Conservation (phyloP, 2,797 vertebrate species). For the Lacerta bilineata region DNA sequence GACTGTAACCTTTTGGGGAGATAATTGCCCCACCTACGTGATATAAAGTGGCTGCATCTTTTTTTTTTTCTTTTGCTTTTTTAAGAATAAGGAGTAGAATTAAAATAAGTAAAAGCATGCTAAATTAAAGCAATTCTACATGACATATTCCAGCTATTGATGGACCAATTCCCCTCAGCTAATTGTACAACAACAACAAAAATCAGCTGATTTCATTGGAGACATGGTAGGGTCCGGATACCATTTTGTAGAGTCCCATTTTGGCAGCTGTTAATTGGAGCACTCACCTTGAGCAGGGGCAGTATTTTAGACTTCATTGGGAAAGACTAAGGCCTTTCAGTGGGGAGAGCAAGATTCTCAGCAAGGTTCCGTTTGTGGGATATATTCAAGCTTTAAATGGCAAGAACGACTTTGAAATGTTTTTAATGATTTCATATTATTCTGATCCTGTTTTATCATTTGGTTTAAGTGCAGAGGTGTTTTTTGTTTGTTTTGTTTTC, state of each 20-base stretch:
- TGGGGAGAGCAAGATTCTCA: background rate
- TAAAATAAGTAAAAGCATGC: background rate
- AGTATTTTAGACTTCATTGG: background rate
- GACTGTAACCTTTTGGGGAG: background rate
- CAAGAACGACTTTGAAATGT: background rate
- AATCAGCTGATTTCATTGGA: background rate
- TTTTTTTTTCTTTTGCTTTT: background rate
- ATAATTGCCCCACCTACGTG: background rate
- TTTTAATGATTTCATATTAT: background rate
- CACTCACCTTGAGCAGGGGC: background rate
- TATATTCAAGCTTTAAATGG: background rate
- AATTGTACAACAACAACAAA: background rate
- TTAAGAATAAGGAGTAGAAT: background rate
- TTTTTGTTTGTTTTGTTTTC: background rate
- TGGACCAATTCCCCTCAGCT: background rate
- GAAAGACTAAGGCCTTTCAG: background rate
- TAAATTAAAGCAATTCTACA: background rate
- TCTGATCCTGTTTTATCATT: background rate
- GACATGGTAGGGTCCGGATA: background rate
- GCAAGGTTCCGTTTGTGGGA: background rate
- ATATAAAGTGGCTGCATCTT: background rate
- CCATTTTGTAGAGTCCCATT: background rate
- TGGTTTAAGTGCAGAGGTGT: slow-evolving; percentile 10
- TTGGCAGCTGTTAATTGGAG: background rate
- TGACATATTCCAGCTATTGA: background rate